These are phyloP conservation scores for Probaryconus sp. DNA, from an alignment of 1,140 invertebrate species.

Conservation along the genomic window DNA sequence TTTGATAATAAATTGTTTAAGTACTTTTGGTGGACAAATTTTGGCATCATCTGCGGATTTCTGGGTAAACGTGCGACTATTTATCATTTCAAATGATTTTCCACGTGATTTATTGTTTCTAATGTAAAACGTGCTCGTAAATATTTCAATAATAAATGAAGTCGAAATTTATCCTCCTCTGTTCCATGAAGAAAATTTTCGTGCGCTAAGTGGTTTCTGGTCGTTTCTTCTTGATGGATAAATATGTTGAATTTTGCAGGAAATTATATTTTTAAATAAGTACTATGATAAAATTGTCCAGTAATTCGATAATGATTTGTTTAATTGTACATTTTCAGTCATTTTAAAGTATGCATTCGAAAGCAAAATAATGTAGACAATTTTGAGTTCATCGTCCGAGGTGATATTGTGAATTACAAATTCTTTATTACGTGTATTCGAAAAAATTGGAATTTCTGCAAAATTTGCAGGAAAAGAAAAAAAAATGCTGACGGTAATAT, in stretches of 20 bases:
- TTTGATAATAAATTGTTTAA: constrained; percentile 39
- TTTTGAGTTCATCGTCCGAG: constrained; percentile 50
- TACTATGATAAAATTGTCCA: no score
- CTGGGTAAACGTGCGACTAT: constrained; percentile 44
- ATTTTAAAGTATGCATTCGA: background rate
- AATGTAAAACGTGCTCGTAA: constrained; percentile 28
- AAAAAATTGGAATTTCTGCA: constrained; percentile 57
- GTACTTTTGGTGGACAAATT: constrained; percentile 17
- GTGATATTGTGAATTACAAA: constrained; percentile 25
- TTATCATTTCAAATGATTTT: constrained; percentile 57
- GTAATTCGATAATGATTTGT: no score
- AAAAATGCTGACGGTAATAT: constrained; percentile 49
- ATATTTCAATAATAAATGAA: constrained; percentile 32
- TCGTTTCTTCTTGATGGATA: no score
- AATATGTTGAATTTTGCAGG: no score
- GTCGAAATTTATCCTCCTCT: constrained; percentile 43
- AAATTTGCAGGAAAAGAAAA: constrained; percentile 46
- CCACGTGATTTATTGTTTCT: constrained; percentile 42
- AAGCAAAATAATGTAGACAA: background rate
- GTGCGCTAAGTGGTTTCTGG: no score
- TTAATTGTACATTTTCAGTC: no score
- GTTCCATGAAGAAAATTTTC: constrained; percentile 12
- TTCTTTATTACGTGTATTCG: constrained; percentile 50
- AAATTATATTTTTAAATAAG: no score
- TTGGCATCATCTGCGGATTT: constrained; percentile 41